phyloP scores from a whole-genome alignment of 1,140 invertebrate genomes.

The Philotrypesis tridentata region DNA sequence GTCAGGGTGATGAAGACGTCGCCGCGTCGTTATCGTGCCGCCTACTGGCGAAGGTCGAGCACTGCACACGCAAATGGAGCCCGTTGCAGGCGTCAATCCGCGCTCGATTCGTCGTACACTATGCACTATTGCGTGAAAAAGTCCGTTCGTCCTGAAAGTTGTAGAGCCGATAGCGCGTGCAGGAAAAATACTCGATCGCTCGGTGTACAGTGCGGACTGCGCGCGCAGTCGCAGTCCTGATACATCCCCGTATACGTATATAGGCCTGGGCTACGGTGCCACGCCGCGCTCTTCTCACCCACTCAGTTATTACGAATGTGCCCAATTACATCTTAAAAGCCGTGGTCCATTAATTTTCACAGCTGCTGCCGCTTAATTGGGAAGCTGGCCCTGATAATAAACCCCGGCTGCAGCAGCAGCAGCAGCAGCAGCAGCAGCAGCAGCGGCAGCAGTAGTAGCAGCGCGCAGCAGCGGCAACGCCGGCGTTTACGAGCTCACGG shows the following conservation, averaged over 20 bases:
- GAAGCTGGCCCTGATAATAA: constrained; percentile 77
- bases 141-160: too few relatives aligned
- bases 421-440: constrained; percentile 55
- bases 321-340: constrained; percentile 81
- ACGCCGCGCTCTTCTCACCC: neutral
- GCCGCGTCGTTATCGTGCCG: too few relatives aligned
- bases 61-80: neutral
- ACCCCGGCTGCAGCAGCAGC: constrained; percentile 67
- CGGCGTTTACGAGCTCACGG: constrained; percentile 62
- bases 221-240: neutral
- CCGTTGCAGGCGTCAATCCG: too few relatives aligned
- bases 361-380: constrained; percentile 80
- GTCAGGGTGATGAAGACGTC: constrained; percentile 50
- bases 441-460: constrained; percentile 61
- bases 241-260: neutral
- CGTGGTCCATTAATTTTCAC: constrained; percentile 80
- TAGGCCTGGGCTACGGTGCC: neutral
- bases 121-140: too few relatives aligned
- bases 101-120: too few relatives aligned
- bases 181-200: neutral
- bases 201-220: neutral
- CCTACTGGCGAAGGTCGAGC: neutral
- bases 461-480: constrained; percentile 50
- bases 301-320: constrained; percentile 78
- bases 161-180: too few relatives aligned